Evolutionary conservation across 2,113 vertebrate genomes (phyloP), one percentile per base, ranked within the genome.

Genomic region (Phalacrocorax carbo): DNA sequence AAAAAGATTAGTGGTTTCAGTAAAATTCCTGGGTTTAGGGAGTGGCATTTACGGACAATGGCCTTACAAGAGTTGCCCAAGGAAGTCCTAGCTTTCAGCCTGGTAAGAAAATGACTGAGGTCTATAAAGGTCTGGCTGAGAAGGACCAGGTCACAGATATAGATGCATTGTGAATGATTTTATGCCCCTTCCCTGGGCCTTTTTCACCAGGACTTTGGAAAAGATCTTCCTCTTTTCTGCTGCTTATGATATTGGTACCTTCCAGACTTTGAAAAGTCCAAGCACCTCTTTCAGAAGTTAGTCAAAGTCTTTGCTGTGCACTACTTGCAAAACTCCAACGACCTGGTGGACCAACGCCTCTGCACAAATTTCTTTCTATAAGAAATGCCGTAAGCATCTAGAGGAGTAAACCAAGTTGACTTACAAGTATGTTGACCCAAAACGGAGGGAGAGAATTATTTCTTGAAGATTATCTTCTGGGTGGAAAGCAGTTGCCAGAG

Each of bases 401-500:
- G 38, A 90, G 18, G 19, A 86, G 13, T n/a, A 88, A 86, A 44
- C 1, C 16, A 51, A 40, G 34, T 12, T 68, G 26, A 48, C 36
- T 48, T 68, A n/a, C 9, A 79, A 78, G 22, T 51, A 78, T 17
- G 15, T 32, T 68, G 23, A n/a, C 20, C 40, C 38, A 57, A 64
- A 95, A 81, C 8, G 6, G 17, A 76, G 12, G 6, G 32, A 90
- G 61, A 81, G 1, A 62, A 64, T 60, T 71, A 40, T 60, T 91
- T 76, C 40, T 66, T 79, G 29, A 86, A 73, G 40, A 49, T 55
- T 57, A 36, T 57, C 36, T 71, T 91, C 58, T 86, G n/a, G 32
- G 55, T 61, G 48, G 52, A 94, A 92, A 93, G 66, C 84, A 82
- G 89, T 85, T 97, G 58, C 94, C 73, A 90, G 54, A 94, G 91